Percentiles rank a stretch among this genome's conserved stretches.
These are phyloP conservation scores for Stratiomys singularior DNA, from an alignment of 2,888 invertebrate genomes.

Conservation along the genomic window DNA sequence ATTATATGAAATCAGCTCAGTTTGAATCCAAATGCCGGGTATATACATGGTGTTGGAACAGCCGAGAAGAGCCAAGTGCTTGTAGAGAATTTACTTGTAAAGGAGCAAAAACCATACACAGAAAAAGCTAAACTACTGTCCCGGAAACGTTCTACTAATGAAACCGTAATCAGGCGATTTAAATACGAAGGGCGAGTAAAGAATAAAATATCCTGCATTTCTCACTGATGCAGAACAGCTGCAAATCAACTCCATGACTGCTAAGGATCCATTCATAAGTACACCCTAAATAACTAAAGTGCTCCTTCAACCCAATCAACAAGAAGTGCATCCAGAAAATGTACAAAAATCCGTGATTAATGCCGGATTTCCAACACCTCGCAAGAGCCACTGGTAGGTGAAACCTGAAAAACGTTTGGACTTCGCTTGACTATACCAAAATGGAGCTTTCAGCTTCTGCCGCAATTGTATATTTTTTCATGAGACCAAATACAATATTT, in stretches of 20 bases:
- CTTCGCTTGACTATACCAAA: background rate
- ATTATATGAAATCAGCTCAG: background rate
- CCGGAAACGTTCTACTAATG: background rate
- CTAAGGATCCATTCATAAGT: background rate
- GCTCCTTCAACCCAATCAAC: background rate
- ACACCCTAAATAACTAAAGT: background rate
- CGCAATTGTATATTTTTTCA: no score
- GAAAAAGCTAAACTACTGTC: background rate
- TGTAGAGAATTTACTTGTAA: background rate
- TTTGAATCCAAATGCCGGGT: background rate
- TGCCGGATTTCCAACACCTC: background rate
- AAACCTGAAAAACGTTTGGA: background rate
- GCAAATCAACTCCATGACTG: background rate
- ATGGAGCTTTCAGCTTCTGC: background rate
- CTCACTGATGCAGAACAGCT: background rate
- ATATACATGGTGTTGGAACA: background rate
- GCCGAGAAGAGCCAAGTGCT: background rate
- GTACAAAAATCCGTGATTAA: background rate
- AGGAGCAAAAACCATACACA: background rate
- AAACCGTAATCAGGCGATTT: background rate
- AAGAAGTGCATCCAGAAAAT: background rate
- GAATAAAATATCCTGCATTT: background rate
- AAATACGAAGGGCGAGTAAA: background rate
- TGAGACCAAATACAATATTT: no score
- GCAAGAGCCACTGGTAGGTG: background rate